A percentile compares a stretch with the other conserved stretches of the same genome.
Evolutionary conservation across 2,797 vertebrate genomes (phyloP).

Genomic region (Momotus momota): DNA sequence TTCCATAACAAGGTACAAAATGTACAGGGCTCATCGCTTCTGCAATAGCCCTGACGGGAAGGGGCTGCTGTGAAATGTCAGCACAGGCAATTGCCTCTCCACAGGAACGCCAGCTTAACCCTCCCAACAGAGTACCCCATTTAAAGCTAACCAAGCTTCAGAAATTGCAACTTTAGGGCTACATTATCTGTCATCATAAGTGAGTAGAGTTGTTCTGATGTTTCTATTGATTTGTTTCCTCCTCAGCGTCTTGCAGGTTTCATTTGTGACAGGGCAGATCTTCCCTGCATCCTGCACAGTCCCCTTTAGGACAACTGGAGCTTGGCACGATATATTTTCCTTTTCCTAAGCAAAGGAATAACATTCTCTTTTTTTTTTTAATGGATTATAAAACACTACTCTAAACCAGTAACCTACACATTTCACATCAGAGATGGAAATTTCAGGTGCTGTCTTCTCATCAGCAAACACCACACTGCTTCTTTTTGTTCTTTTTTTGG

Average conservation of each 20-base stretch:
- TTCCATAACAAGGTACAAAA: slow-evolving; percentile 40
- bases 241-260: background rate
- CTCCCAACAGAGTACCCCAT: background rate
- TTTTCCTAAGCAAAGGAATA: background rate
- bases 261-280: background rate
- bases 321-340: background rate
- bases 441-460: slow-evolving; percentile 73
- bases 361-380: background rate
- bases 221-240: background rate
- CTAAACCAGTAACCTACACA: slow-evolving; percentile 69
- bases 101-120: background rate
- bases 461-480: slow-evolving; percentile 92
- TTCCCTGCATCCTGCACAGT: background rate
- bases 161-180: background rate
- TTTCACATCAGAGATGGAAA: slow-evolving; percentile 72
- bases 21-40: slow-evolving; percentile 28
- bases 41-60: slow-evolving; percentile 13
- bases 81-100: slow-evolving; percentile 19
- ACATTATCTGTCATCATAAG: background rate
- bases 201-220: background rate
- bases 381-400: background rate
- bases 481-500: slow-evolving; percentile 93
- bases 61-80: slow-evolving; percentile 15
- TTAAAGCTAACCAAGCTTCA: background rate
- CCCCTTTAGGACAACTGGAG: background rate